Conservation (phyloP, 2,797 vertebrate species). For the Hippocampus kuda region DNA sequence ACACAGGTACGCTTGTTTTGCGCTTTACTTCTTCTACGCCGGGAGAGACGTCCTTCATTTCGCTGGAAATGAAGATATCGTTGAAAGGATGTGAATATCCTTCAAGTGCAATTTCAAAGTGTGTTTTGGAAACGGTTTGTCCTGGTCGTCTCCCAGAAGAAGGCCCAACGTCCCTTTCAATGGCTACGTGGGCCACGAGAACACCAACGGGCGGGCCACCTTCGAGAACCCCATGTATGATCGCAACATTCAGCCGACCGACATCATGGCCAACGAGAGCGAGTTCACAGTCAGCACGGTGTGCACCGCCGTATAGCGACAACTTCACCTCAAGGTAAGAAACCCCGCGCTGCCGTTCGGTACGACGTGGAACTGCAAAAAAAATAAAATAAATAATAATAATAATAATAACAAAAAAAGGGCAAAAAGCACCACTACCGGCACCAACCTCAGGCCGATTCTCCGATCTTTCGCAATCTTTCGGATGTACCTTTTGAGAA, state of each 20-base stretch:
- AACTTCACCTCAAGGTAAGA: constrained; percentile 56
- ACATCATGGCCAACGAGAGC: constrained; percentile 85
- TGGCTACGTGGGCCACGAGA: constrained; percentile 92
- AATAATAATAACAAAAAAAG: background rate
- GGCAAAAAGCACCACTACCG: background rate
- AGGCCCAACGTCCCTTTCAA: constrained; percentile 98
- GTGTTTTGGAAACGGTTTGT: too few species aligned
- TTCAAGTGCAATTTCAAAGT: background rate
- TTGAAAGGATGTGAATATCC: background rate
- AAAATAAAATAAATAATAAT: too few species aligned
- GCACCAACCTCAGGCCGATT: background rate
- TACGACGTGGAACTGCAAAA: background rate
- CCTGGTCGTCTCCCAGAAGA: constrained; percentile 65
- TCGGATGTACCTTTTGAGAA: background rate
- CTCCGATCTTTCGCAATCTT: background rate
- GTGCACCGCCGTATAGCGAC: constrained; percentile 96
- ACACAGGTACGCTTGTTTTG: constrained; percentile 81
- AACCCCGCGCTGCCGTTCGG: background rate
- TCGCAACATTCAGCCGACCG: constrained; percentile 90
- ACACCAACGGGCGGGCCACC: constrained; percentile 87
- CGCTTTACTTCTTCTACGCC: background rate
- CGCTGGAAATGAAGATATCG: too few species aligned
- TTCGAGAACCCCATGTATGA: constrained; percentile 99
- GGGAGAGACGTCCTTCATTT: too few species aligned
- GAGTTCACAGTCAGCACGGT: constrained; percentile 99